These are phyloP conservation scores for Wiebesia pumilae DNA, from an alignment of 1,140 invertebrate genomes.

Conservation along the genomic window DNA sequence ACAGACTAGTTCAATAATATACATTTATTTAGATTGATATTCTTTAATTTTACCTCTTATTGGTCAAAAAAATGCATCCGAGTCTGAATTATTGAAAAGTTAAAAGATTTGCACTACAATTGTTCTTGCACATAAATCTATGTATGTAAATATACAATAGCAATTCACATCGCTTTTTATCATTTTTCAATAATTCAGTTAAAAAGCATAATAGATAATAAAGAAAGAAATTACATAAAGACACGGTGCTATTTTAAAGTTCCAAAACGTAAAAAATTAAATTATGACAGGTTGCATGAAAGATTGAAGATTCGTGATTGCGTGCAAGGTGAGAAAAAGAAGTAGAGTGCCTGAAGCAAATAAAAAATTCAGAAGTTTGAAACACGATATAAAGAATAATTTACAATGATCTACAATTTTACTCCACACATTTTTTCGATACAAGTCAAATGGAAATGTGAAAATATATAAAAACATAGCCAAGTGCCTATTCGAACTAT, in stretches of 20 bases:
- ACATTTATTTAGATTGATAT: constrained; percentile 20
- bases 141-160: constrained; percentile 23
- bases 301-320: constrained; percentile 54
- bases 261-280: constrained; percentile 59
- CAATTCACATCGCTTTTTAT: constrained; percentile 14
- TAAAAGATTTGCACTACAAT: neutral
- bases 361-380: constrained; percentile 41
- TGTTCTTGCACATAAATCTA: neutral
- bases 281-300: constrained; percentile 42
- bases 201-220: neutral
- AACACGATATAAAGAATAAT: constrained; percentile 25
- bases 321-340: constrained; percentile 47
- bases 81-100: constrained; percentile 43
- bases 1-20: constrained; percentile 38
- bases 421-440: constrained; percentile 44
- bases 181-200: constrained; percentile 43
- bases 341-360: constrained; percentile 46
- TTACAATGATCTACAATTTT: constrained; percentile 26
- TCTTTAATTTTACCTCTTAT: constrained; percentile 5
- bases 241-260: constrained; percentile 73
- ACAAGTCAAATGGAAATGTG: constrained; percentile 45
- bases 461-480: constrained; percentile 66
- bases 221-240: constrained; percentile 56
- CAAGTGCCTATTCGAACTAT: constrained; percentile 70
- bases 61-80: neutral